Conservation (phyloP, 1,140 invertebrate genomes). For the Drosophila sucinea region DNA sequence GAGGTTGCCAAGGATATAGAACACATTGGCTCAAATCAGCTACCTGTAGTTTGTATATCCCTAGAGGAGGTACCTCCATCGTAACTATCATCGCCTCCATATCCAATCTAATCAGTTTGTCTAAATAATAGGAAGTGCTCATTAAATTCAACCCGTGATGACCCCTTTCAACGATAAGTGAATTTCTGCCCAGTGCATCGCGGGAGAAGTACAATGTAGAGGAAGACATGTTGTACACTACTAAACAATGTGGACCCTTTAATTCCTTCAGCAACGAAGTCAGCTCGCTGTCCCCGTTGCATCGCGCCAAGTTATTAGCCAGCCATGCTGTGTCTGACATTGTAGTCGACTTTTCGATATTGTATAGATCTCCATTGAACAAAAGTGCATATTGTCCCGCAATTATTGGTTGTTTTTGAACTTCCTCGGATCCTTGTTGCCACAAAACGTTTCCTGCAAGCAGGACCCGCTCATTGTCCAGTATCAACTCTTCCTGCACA, state of each 20-base stretch:
- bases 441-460: slow-evolving; percentile 87
- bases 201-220: slow-evolving; percentile 91
- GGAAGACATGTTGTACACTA: slow-evolving; percentile 88
- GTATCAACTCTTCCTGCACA: slow-evolving; percentile 15
- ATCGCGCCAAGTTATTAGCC: slow-evolving; percentile 30
- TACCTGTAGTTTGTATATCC: slow-evolving; percentile 60
- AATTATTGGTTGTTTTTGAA: slow-evolving; percentile 86
- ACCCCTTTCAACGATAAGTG: slow-evolving; percentile 88
- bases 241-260: slow-evolving; percentile 92
- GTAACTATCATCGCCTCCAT: not conserved
- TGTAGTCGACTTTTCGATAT: slow-evolving; percentile 72
- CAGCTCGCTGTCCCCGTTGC: slow-evolving; percentile 26
- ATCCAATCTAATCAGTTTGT: slow-evolving; percentile 29
- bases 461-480: slow-evolving; percentile 58
- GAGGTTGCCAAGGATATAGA: slow-evolving; percentile 59
- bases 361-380: slow-evolving; percentile 94
- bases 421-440: slow-evolving; percentile 86
- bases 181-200: slow-evolving; percentile 93
- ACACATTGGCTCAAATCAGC: slow-evolving; percentile 26
- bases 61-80: slow-evolving; percentile 88
- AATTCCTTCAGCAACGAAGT: slow-evolving; percentile 79
- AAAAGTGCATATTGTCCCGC: slow-evolving; percentile 86
- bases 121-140: slow-evolving; percentile 84
- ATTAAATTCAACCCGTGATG: slow-evolving; percentile 85
- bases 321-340: slow-evolving; percentile 57